Conservation (phyloP, 2,113 vertebrate species). For the Sylvilagus bachmani region DNA sequence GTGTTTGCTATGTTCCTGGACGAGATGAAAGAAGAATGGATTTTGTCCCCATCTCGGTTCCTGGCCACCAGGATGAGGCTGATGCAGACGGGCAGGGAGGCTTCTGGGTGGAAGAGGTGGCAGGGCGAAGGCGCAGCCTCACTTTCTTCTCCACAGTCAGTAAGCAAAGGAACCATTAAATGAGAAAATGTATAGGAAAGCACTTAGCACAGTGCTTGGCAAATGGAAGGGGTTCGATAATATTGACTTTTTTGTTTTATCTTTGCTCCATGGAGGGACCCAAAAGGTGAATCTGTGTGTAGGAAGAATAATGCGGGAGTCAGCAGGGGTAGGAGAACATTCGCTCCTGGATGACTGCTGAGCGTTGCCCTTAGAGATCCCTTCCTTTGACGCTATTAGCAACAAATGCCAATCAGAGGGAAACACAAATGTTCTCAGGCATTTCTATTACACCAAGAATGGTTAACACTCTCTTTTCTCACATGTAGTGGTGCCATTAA, state of each 20-base stretch:
- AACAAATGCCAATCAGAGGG: constrained; percentile 6
- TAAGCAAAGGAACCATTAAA: constrained; percentile 69
- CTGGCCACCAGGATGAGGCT: background rate
- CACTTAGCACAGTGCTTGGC: constrained; percentile 72
- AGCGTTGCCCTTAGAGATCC: constrained; percentile 40
- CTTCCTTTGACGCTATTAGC: constrained; percentile 60
- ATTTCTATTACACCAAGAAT: constrained; percentile 41
- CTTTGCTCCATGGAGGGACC: constrained; percentile 3
- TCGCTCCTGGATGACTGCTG: constrained; percentile 30
- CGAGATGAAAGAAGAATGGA: constrained; percentile 23
- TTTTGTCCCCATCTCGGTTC: constrained; percentile 45
- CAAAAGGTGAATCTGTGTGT: constrained; percentile 22
- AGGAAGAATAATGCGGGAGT: background rate
- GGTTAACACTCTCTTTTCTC: background rate
- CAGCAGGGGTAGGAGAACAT: background rate
- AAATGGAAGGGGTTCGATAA: constrained; percentile 63
- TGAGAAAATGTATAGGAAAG: constrained; percentile 69
- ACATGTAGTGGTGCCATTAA: too few species aligned
- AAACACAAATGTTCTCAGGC: constrained; percentile 8
- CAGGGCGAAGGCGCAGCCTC: background rate
- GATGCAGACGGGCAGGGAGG: background rate
- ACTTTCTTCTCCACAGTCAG: constrained; percentile 32
- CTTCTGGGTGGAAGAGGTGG: background rate
- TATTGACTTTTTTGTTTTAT: constrained; percentile 68
- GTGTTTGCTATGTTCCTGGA: background rate